phyloP scores from a whole-genome alignment of 2,113 vertebrate genomes.

The Petrocephalus zakoni region DNA sequence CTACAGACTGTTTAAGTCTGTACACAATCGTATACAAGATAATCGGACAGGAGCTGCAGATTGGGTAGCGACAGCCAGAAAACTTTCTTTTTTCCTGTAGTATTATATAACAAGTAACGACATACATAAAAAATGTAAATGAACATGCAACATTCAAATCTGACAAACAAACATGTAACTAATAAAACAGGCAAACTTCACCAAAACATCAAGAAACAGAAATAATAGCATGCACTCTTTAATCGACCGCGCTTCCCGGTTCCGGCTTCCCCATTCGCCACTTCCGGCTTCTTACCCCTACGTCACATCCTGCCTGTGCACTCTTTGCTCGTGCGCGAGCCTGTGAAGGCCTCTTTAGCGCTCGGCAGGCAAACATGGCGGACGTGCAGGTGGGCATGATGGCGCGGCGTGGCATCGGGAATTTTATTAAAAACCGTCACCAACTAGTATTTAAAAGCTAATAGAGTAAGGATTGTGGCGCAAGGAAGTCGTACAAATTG shows the following conservation, averaged over 20 bases:
- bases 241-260: neutral
- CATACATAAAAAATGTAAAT: no score
- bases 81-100: no score
- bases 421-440: neutral
- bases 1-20: no score
- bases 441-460: neutral
- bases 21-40: no score
- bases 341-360: conserved; percentile 58
- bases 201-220: no score
- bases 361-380: conserved; percentile 75
- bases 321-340: conserved; percentile 46
- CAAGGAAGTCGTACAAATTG: neutral
- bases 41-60: no score
- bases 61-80: no score
- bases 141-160: no score
- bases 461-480: neutral
- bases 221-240: no score
- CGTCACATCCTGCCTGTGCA: conserved; percentile 52
- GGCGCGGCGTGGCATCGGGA: conserved; percentile 39
- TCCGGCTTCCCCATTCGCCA: neutral
- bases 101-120: no score
- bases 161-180: no score
- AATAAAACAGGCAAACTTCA: no score
- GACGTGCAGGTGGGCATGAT: conserved; percentile 69
- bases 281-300: neutral